Percentiles rank a stretch among this genome's conserved stretches.
phyloP scores from a whole-genome alignment of 1,140 invertebrate species.

The Drosophila parvula region DNA sequence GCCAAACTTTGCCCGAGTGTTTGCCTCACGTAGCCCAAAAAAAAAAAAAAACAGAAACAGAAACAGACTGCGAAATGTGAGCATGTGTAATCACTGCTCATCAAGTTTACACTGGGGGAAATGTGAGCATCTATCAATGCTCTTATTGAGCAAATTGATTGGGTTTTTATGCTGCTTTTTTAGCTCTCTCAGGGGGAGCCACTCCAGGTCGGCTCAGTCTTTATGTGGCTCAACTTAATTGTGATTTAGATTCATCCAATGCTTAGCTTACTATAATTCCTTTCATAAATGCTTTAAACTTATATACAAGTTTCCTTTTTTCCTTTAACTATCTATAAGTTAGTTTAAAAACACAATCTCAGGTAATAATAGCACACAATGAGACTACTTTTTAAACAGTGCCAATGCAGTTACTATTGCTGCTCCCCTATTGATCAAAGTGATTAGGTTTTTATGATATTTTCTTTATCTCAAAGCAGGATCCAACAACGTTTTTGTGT shows the following conservation, averaged over 20 bases:
- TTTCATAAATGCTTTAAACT: not conserved
- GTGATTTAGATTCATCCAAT: not conserved
- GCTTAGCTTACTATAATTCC: not conserved
- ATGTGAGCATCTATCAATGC: constrained; percentile 37
- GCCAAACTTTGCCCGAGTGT: constrained; percentile 18
- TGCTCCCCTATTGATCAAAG: constrained; percentile 9
- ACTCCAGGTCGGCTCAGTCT: constrained; percentile 1
- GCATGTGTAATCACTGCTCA: constrained; percentile 79
- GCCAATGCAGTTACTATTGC: constrained; percentile 36
- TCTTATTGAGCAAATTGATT: constrained; percentile 40
- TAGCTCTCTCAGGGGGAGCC: not conserved
- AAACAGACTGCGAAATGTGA: constrained; percentile 23
- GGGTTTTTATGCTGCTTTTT: constrained; percentile 17
- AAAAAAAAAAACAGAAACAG: too few species aligned
- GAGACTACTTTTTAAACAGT: constrained; percentile 5
- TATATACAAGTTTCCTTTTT: too few species aligned
- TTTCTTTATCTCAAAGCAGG: not conserved
- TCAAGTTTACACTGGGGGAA: constrained; percentile 65
- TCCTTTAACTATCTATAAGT: not conserved
- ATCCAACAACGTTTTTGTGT: not conserved
- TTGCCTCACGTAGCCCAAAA: constrained; percentile 55
- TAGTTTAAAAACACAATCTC: not conserved
- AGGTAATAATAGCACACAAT: not conserved
- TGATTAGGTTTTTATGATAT: constrained; percentile 19
- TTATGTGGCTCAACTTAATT: constrained; percentile 3